A percentile compares a stretch with the other conserved stretches of the same genome.
Evolutionary conservation across 2,888 invertebrate genomes (phyloP).

Genomic region (Leucania comma): DNA sequence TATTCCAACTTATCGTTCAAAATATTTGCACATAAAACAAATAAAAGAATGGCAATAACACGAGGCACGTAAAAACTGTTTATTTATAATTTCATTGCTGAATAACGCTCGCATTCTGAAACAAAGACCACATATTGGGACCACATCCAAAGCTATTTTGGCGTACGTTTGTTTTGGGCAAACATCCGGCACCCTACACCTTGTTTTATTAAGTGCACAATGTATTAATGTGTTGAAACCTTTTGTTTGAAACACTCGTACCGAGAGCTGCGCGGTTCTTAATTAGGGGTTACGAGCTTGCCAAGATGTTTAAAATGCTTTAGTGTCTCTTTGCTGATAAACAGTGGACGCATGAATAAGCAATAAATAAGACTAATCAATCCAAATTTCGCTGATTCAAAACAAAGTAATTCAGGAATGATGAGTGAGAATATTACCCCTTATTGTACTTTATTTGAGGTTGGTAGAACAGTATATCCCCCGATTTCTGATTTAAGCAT

Average conservation of each 20-base stretch:
- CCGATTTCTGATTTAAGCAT: no score
- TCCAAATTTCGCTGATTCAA: conserved; percentile 29
- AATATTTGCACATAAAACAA: conserved; percentile 37
- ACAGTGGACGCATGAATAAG: conserved; percentile 46
- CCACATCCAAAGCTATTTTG: conserved; percentile 79
- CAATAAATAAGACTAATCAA: conserved; percentile 20
- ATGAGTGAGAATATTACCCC: not conserved
- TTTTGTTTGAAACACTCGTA: conserved; percentile 63
- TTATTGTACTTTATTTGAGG: no score
- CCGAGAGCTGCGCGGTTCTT: conserved; percentile 48
- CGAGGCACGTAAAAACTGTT: conserved; percentile 42
- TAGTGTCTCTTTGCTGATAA: conserved; percentile 46
- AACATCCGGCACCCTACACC: conserved; percentile 82
- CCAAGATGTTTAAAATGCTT: conserved; percentile 50
- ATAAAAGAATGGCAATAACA: conserved; percentile 37
- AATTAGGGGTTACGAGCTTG: conserved; percentile 57
- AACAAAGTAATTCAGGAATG: not conserved
- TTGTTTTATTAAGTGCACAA: conserved; percentile 78
- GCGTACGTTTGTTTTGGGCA: conserved; percentile 78
- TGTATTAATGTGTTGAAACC: conserved; percentile 72
- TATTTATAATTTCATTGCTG: conserved; percentile 64
- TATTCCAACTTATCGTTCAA: conserved; percentile 47
- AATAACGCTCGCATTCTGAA: conserved; percentile 67
- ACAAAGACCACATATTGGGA: conserved; percentile 76
- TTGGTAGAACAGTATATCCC: no score